phyloP scores from a whole-genome alignment of 2,113 vertebrate species.

The Peromyscus californicus region DNA sequence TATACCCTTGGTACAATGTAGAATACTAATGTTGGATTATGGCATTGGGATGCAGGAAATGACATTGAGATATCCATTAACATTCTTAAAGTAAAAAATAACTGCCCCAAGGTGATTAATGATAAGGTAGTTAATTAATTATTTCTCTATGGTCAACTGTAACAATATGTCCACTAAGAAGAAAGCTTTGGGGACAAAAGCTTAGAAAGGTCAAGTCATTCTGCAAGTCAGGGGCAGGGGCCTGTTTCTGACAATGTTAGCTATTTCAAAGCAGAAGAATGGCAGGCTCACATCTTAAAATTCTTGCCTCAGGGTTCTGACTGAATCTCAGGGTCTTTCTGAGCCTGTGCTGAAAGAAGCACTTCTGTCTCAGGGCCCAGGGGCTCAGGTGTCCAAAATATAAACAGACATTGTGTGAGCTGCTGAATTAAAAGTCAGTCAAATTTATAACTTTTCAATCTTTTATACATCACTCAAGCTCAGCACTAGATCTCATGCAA shows the following conservation, averaged over 20 bases:
- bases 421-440: slow-evolving; percentile 26
- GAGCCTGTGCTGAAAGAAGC: background rate
- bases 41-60: slow-evolving; percentile 22
- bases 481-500: background rate
- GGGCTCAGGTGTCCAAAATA: background rate
- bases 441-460: background rate
- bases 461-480: slow-evolving; percentile 3
- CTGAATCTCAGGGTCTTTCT: slow-evolving; percentile 24
- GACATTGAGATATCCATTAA: slow-evolving; percentile 65
- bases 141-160: slow-evolving; percentile 61
- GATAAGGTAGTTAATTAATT: slow-evolving; percentile 66
- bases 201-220: slow-evolving; percentile 17
- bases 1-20: background rate
- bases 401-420: background rate
- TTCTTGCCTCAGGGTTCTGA: slow-evolving; percentile 52
- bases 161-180: slow-evolving; percentile 42
- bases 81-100: slow-evolving; percentile 61
- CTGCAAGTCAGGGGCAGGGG: background rate
- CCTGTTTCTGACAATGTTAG: slow-evolving; percentile 23
- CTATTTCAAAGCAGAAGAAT: slow-evolving; percentile 59
- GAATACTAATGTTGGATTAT: background rate
- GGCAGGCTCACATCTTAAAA: slow-evolving; percentile 61
- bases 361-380: background rate
- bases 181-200: slow-evolving; percentile 50
- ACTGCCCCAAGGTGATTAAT: slow-evolving; percentile 53